Evolutionary conservation across 2,888 invertebrate species (phyloP), one percentile per base, ranked within the genome.

Genomic region (Volucella inanis): DNA sequence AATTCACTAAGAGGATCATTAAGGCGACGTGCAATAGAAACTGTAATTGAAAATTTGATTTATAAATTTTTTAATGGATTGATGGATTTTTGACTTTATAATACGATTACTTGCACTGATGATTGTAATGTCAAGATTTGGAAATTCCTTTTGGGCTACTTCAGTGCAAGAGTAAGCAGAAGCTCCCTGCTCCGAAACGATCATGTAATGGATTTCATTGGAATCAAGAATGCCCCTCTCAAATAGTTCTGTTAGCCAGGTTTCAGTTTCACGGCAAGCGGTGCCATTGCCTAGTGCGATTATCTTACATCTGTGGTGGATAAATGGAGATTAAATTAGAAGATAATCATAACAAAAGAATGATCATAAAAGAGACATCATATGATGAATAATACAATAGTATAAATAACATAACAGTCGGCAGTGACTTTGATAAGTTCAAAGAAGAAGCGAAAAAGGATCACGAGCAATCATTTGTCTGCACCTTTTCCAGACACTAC

Each of bases 271-370:
- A 54, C 98, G 93, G 89, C 98, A 97, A 0, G 96, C 98, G 2
- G 96, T 97, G 1, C 97, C 98, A 92, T 98, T 98, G 0, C 98
- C 98, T 45, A 98, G 92, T 4, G 97, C 98, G 88, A 98, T 95
- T 11, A 96, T 92, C 71, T 94, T 94, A 90, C 96, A 96, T 49
- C 96, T 96, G 45, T 3, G 6, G 59, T 3, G 0, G 2, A 31
- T 18, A 59, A 52, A 22, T 31, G 1, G 11, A n/a, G 39, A 0
- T 47, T 9, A 61, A n/a, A 0, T 0, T 61, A 39, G n/a, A n/a
- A 39, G 22, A 22, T 41, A 3, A 31, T 12, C 1, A 8, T 22
- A 52, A 8, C 0, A 22, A 15, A 1, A 15, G 10, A 8, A 52
- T 6, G 31, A 6, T 31, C 4, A 31, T 6, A 0, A 31, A 31